These are phyloP conservation scores for Agraylea sexmaculata DNA, from an alignment of 1,140 invertebrate species.

Conservation along the genomic window DNA sequence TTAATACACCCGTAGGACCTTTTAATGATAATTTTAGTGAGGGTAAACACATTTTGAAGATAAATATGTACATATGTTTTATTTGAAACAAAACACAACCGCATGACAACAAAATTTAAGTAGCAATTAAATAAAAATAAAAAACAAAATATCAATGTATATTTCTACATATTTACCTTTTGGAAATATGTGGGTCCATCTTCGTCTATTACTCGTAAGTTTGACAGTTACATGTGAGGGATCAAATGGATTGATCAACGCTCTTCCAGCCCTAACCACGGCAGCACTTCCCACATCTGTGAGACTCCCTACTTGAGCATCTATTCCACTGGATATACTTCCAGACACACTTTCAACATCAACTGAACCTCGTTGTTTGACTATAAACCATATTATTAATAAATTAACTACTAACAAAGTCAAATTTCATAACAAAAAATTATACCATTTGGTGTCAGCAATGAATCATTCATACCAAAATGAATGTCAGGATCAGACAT, in stretches of 20 bases:
- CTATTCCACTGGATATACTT: conserved; percentile 1
- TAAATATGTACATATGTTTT: conserved; percentile 3
- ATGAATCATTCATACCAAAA: conserved; percentile 32
- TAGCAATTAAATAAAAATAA: conserved; percentile 5
- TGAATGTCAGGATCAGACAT: conserved; percentile 74
- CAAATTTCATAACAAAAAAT: conserved; percentile 1
- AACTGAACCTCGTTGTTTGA: conserved; percentile 9
- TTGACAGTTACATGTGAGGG: conserved; percentile 94
- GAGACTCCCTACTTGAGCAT: conserved; percentile 3
- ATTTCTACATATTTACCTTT: too few species aligned
- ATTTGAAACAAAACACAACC: neutral
- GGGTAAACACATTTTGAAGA: conserved; percentile 5
- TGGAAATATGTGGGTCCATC: conserved; percentile 99
- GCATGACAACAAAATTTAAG: conserved; percentile 4
- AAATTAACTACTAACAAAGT: neutral
- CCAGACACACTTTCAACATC: conserved; percentile 2
- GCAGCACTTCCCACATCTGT: conserved; percentile 27
- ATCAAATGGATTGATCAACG: conserved; percentile 93
- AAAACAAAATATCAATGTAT: conserved; percentile 5
- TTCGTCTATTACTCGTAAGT: conserved; percentile 85
- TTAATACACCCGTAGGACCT: conserved; percentile 77
- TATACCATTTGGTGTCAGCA: neutral
- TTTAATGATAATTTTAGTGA: conserved; percentile 12
- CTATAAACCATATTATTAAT: neutral
- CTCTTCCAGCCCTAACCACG: conserved; percentile 53